Evolutionary conservation across 2,888 invertebrate genomes (phyloP).

Genomic region (Synanthedon andrenaeformis): DNA sequence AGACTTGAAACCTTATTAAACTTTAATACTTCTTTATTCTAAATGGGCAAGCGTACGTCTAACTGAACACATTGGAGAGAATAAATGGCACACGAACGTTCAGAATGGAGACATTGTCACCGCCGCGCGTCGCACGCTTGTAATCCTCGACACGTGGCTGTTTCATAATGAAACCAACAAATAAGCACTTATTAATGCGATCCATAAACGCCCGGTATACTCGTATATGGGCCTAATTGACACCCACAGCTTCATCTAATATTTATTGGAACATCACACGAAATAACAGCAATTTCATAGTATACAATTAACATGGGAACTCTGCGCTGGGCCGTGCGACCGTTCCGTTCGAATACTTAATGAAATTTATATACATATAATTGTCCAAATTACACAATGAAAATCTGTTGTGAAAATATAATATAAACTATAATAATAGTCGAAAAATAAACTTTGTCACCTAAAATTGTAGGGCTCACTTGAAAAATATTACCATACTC

Average conservation of each 20-base stretch:
- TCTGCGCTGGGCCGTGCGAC: conserved; percentile 10
- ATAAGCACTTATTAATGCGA: conserved; percentile 58
- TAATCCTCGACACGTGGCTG: conserved; percentile 58
- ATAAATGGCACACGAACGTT: not conserved
- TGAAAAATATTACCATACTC: no score
- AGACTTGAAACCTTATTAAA: conserved; percentile 35
- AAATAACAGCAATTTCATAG: conserved; percentile 50
- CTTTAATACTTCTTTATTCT: conserved; percentile 24
- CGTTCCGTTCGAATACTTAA: conserved; percentile 18
- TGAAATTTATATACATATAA: conserved; percentile 30
- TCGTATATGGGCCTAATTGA: conserved; percentile 34
- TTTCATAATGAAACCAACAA: conserved; percentile 57
- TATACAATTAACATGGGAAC: conserved; percentile 45
- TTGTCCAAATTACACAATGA: conserved; percentile 12
- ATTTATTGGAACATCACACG: conserved; percentile 53
- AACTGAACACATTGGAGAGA: not conserved
- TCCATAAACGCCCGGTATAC: conserved; percentile 30
- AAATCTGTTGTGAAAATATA: conserved; percentile 6
- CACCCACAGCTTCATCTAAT: conserved; percentile 53
- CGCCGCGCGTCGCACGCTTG: conserved; percentile 21
- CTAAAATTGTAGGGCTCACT: no score
- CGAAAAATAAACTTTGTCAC: no score
- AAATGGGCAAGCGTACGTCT: conserved; percentile 1
- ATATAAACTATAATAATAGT: conserved; percentile 4
- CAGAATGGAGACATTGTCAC: conserved; percentile 18